Evolutionary conservation across 2,797 vertebrate species (phyloP).

Genomic region (Caiman crocodilus): DNA sequence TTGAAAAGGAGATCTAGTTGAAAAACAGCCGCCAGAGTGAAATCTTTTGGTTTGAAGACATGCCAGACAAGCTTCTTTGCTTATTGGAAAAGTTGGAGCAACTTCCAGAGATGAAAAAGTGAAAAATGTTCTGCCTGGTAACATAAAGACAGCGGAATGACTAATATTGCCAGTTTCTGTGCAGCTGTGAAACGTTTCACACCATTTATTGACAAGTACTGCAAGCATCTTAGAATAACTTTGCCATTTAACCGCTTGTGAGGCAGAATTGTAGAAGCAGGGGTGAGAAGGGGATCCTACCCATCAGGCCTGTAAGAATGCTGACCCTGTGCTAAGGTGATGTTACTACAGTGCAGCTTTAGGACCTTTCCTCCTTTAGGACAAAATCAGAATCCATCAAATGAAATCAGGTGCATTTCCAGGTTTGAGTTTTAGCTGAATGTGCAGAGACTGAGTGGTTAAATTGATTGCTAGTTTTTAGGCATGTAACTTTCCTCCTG

Average conservation of each 20-base stretch:
- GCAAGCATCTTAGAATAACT: neutral
- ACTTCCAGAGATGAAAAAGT: neutral
- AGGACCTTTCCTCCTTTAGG: conserved; percentile 3
- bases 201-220: neutral
- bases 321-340: neutral
- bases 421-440: neutral
- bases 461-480: neutral
- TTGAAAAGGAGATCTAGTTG: neutral
- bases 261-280: neutral
- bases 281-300: neutral
- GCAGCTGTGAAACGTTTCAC: neutral
- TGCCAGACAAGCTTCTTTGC: neutral
- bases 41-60: neutral
- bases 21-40: neutral
- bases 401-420: neutral
- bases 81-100: neutral
- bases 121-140: conserved; percentile 1
- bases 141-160: neutral
- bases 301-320: neutral
- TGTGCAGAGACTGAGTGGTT: neutral
- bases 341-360: neutral
- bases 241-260: neutral
- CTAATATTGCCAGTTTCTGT: conserved; percentile 25
- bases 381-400: neutral
- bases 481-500: neutral